A percentile compares a stretch with the other conserved stretches of the same genome.
Conservation (phyloP, 2,797 vertebrate genomes). For the Acipenser oxyrinchus region DNA sequence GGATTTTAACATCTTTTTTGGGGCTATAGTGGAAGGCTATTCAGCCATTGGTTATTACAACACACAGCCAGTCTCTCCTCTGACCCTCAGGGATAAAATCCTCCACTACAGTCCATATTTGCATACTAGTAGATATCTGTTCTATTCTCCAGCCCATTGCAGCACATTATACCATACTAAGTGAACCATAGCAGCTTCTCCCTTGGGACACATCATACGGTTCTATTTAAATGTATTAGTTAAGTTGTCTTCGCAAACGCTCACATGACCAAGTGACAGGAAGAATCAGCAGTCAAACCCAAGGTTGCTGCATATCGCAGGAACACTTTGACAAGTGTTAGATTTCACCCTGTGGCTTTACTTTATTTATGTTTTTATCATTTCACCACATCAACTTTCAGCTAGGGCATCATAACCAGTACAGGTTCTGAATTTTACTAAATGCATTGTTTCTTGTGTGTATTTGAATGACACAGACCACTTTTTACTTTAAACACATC, state of each 20-base stretch:
- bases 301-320: no score
- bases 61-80: slow-evolving; percentile 34
- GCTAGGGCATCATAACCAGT: no score
- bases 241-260: slow-evolving; percentile 2
- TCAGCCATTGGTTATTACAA: neutral
- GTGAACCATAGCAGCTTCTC: slow-evolving; percentile 13
- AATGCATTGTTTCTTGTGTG: no score
- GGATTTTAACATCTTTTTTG: slow-evolving; percentile 9
- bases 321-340: no score
- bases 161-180: slow-evolving; percentile 45
- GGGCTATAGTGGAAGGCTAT: neutral
- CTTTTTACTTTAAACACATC: neutral
- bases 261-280: neutral
- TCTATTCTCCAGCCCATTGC: slow-evolving; percentile 51
- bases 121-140: slow-evolving; percentile 36
- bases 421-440: no score
- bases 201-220: neutral
- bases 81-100: slow-evolving; percentile 31
- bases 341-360: no score
- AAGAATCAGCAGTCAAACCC: no score
- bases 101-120: slow-evolving; percentile 46
- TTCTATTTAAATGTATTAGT: slow-evolving; percentile 34
- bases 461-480: no score
- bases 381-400: no score
- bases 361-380: no score